Evolutionary conservation across 2,888 invertebrate genomes (phyloP), one percentile per base, ranked within the genome.

Genomic region (Microchrysa polita): DNA sequence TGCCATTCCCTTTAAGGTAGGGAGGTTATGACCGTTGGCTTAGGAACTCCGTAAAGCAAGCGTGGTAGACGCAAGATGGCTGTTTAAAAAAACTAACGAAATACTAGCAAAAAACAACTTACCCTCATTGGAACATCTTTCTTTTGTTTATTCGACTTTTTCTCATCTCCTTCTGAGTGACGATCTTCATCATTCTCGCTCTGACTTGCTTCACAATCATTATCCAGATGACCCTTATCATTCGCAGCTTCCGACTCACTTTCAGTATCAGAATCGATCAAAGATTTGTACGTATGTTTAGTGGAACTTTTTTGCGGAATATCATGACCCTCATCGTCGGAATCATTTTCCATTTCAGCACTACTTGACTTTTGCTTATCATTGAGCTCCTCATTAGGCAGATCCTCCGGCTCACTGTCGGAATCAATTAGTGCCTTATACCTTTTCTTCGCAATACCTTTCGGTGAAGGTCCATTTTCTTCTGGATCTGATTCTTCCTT

Each of bases 191-290:
- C 74, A 18, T 61, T 22, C 7, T 12, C 52, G 5, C 12, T 34
- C n/a, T 69, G 55, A 9, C 7, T 20, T n/a, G 9, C 18, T 9
- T 67, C 59, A 52, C 18, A 14, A 1, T 48, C 74, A 67, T 18
- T 60, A 5, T 27, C 4, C n/a, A n/a, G n/a, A n/a, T n/a, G n/a
- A n/a, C n/a, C n/a, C 16, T 18, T 14, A 20, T 44, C 65, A 16
- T 42, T 14, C 14, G n/a, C 18, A 48, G 59, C 10, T 10, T 78
- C 74, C 0, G 53, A 23, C 16, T 77, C 78, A 42, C 74, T 72
- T 22, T 76, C n/a, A 12, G 40, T 42, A 10, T 42, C 78, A 0
- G 78, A 77, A 44, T 79, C 79, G 14, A 78, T 77, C 5, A 78
- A 22, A 0, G 71, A 53, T 0, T 75, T 73, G 40, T 77, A 73